These are phyloP conservation scores for Calidris pygmaea DNA, from an alignment of 2,113 vertebrate species.

Conservation along the genomic window DNA sequence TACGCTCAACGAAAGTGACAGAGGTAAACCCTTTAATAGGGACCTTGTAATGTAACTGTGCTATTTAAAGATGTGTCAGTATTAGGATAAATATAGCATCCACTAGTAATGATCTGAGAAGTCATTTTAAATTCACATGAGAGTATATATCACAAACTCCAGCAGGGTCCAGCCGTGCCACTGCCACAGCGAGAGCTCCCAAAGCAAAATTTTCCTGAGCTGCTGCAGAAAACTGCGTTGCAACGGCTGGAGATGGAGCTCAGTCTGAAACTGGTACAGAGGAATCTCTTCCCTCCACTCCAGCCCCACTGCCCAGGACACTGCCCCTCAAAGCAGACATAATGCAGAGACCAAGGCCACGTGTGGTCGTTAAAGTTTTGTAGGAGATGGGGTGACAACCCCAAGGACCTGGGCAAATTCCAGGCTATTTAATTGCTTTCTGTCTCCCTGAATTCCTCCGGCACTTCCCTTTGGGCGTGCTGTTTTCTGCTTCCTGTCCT, in stretches of 20 bases:
- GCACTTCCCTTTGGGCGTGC: not conserved
- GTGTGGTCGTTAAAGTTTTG: not conserved
- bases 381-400: not conserved
- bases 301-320: rapidly evolving
- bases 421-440: not conserved
- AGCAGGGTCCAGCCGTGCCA: not conserved
- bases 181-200: not conserved
- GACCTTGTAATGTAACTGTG: not conserved
- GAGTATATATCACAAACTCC: not conserved
- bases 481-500: not conserved
- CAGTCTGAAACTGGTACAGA: not conserved
- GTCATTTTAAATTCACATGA: not conserved
- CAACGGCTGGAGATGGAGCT: rapidly evolving
- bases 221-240: rapidly evolving
- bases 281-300: not conserved
- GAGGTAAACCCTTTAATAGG: not conserved
- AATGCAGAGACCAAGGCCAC: rapidly evolving
- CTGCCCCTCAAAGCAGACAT: not conserved
- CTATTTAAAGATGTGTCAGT: conserved; percentile 43
- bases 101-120: rapidly evolving
- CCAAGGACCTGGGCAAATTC: not conserved
- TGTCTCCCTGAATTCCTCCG: not conserved
- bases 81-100: conserved; percentile 22
- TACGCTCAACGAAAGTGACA: not conserved
- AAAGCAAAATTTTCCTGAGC: not conserved